phyloP scores from a whole-genome alignment of 2,113 vertebrate genomes.

The Carassius auratus region DNA sequence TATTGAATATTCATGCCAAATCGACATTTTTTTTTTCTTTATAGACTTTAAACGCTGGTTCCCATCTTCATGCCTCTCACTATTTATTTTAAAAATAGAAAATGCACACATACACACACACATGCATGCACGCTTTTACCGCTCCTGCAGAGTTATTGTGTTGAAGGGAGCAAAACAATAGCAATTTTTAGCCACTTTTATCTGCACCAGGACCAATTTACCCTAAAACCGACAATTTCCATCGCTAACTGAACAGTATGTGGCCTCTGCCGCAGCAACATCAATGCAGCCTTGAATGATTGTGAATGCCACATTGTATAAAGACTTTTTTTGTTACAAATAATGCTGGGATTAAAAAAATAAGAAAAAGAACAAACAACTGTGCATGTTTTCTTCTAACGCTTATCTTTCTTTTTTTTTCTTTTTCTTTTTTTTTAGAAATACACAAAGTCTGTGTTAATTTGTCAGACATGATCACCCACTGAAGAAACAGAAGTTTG shows the following conservation, averaged over 20 bases:
- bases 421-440: constrained; percentile 23
- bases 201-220: constrained; percentile 44
- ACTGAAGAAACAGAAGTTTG: constrained; percentile 46
- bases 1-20: neutral
- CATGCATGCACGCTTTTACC: neutral
- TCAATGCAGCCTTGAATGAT: constrained; percentile 5
- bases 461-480: constrained; percentile 36
- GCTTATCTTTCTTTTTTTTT: neutral
- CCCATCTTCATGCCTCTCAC: constrained; percentile 18
- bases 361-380: neutral
- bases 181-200: constrained; percentile 33
- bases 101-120: neutral
- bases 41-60: constrained; percentile 35
- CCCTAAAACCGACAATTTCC: constrained; percentile 24
- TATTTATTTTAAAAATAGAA: constrained; percentile 19
- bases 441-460: constrained; percentile 27
- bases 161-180: constrained; percentile 21
- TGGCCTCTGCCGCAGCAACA: neutral
- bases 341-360: neutral
- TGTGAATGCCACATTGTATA: constrained; percentile 23
- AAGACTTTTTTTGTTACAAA: constrained; percentile 12
- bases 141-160: constrained; percentile 18
- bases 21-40: constrained; percentile 25
- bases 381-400: neutral
- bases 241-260: constrained; percentile 12